Conservation (phyloP, 1,140 invertebrate genomes). For the Ceratina calcarata region DNA sequence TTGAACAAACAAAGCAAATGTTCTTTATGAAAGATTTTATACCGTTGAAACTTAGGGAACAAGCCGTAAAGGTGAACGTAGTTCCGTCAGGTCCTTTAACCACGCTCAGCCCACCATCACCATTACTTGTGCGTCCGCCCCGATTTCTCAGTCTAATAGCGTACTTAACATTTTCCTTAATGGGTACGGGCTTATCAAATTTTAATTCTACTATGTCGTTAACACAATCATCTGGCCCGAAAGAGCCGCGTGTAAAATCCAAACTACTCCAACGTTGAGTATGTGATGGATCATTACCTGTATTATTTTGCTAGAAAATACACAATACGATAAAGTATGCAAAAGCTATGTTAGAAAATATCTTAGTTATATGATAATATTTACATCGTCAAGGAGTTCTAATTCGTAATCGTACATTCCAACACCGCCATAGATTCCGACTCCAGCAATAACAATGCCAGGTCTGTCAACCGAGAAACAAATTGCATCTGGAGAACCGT, state of each 20-base stretch:
- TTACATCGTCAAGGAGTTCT: constrained; percentile 91
- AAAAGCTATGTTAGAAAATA: neutral
- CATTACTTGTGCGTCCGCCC: constrained; percentile 95
- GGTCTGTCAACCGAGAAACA: constrained; percentile 95
- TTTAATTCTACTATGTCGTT: constrained; percentile 92
- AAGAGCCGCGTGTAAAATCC: constrained; percentile 86
- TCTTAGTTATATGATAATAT: constrained; percentile 44
- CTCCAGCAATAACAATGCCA: constrained; percentile 94
- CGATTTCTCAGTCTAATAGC: constrained; percentile 93
- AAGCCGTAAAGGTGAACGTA: constrained; percentile 94
- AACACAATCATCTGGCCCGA: constrained; percentile 88
- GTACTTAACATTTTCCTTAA: constrained; percentile 95
- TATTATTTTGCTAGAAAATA: constrained; percentile 75
- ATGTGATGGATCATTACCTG: constrained; percentile 81
- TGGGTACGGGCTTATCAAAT: constrained; percentile 92
- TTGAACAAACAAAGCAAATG: neutral
- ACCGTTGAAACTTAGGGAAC: constrained; percentile 96
- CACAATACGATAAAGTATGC: constrained; percentile 30
- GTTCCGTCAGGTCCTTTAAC: constrained; percentile 96
- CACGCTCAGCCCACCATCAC: constrained; percentile 92
- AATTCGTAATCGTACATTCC: constrained; percentile 95
- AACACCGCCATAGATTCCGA: constrained; percentile 93
- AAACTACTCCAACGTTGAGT: constrained; percentile 88
- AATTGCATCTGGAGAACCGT: constrained; percentile 97
- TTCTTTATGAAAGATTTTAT: constrained; percentile 68